Evolutionary conservation across 1,140 invertebrate genomes (phyloP), one percentile per base, ranked within the genome.

Genomic region (Aethina tumida): DNA sequence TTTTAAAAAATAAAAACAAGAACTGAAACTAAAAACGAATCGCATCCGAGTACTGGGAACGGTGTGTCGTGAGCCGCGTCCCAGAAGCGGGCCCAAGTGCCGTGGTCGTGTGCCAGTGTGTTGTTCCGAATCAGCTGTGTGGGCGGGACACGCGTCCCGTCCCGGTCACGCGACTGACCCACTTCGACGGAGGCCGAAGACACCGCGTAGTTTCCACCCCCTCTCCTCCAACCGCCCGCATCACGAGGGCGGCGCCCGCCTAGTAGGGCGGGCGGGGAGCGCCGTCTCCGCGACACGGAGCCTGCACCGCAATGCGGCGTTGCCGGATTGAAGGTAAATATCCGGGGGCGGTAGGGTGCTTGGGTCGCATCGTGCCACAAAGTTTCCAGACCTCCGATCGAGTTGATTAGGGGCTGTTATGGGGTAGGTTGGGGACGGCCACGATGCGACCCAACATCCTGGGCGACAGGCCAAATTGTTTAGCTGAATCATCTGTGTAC

Each of bases 171-270:
- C 43, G 20, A 49, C 27, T 45, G 43, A 50, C 49, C 45, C 43
- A 42, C 10, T 35, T 45, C 29, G 32, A 6, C 29, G 34, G 39
- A 45, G 42, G 49, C 30, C 45, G 45, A 50, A 50, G 47, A 47
- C 44, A 47, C 38, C 25, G 28, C 13, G 14, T 33, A 22, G 19
- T 26, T 22, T 31, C 31, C 15, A 12, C 27, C 12, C 29, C 19
- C 37, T 30, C 28, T 32, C 19, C n/a, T 32, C 14, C 37, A 17
- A 32, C 17, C 24, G 37, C 27, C 28, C 30, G 20, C 28, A n/a
- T 31, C 28, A 26, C 31, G 31, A 17, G 26, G 24, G 13, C 13
- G 4, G 35, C 30, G 25, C 35, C 35, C 26, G 17, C n/a, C 19
- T 14, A 3, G n/a, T 13, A 13, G 24, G 24, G n/a, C 24, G 28